Percentiles rank a stretch among this genome's conserved stretches.
phyloP scores from a whole-genome alignment of 2,113 vertebrate species.

The Carassius gibelio region DNA sequence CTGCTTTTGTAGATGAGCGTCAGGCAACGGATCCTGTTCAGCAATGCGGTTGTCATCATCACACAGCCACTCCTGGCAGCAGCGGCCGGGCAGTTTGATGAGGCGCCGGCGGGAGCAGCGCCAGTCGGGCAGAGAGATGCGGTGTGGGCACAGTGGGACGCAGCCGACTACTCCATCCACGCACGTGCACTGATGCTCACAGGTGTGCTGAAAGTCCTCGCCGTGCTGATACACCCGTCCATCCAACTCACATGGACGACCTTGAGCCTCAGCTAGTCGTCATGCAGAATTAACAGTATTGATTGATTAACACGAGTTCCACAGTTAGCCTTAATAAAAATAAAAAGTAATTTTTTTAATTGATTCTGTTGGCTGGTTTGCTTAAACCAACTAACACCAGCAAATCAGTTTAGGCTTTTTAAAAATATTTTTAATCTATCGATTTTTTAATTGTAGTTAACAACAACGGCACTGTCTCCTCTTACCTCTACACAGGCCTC shows the following conservation, averaged over 20 bases:
- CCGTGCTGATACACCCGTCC: constrained; percentile 67
- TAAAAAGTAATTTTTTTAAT: neutral
- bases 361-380: no score
- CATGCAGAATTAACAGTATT: neutral
- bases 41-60: constrained; percentile 63
- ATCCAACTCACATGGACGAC: constrained; percentile 64
- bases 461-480: neutral
- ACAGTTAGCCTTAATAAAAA: neutral
- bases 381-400: no score
- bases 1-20: neutral
- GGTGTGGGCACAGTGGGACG: constrained; percentile 65
- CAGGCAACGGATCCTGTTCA: constrained; percentile 43
- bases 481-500: constrained; percentile 67
- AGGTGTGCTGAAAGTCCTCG: constrained; percentile 67
- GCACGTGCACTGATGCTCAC: constrained; percentile 68
- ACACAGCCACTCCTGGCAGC: constrained; percentile 67
- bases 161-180: constrained; percentile 70
- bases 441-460: no score
- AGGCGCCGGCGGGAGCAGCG: constrained; percentile 61
- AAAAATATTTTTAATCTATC: no score
- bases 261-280: constrained; percentile 60
- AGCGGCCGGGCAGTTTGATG: constrained; percentile 58
- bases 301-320: neutral
- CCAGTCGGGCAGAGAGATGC: constrained; percentile 59
- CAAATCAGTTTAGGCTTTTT: no score